A percentile compares a stretch with the other conserved stretches of the same genome.
Conservation (phyloP, 2,888 invertebrate genomes). For the Ceraclea dissimilis region DNA sequence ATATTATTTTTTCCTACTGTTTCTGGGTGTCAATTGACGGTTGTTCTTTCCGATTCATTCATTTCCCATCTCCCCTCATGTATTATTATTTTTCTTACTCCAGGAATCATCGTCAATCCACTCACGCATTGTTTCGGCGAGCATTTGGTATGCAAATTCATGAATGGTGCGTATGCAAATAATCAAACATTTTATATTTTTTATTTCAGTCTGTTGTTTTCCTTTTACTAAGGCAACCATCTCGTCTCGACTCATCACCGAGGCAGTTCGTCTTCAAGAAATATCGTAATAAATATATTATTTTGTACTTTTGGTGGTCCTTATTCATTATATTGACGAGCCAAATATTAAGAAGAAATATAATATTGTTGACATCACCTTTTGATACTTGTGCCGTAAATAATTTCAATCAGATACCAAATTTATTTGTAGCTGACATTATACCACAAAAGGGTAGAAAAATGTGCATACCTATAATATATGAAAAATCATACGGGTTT, state of each 20-base stretch:
- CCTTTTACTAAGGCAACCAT: background rate
- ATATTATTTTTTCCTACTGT: background rate
- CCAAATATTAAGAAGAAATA: no score
- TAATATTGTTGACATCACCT: no score
- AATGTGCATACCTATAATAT: no score
- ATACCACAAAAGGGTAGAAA: no score
- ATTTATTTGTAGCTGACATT: no score
- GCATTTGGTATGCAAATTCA: constrained; percentile 20
- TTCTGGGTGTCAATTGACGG: constrained; percentile 13
- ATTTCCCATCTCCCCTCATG: background rate
- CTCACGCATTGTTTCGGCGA: constrained; percentile 9
- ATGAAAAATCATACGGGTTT: no score
- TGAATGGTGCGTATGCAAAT: constrained; percentile 15
- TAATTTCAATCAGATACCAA: no score
- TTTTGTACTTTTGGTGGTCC: background rate
- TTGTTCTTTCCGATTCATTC: background rate
- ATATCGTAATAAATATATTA: background rate
- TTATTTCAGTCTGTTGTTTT: background rate
- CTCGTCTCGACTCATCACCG: background rate
- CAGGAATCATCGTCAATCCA: background rate
- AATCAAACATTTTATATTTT: background rate
- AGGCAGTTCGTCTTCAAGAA: background rate
- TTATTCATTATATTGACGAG: background rate
- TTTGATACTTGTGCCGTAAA: no score
- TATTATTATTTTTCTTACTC: background rate